Percentiles rank a stretch among this genome's conserved stretches.
phyloP scores from a whole-genome alignment of 2,113 vertebrate genomes.

The Eulemur macaco region DNA sequence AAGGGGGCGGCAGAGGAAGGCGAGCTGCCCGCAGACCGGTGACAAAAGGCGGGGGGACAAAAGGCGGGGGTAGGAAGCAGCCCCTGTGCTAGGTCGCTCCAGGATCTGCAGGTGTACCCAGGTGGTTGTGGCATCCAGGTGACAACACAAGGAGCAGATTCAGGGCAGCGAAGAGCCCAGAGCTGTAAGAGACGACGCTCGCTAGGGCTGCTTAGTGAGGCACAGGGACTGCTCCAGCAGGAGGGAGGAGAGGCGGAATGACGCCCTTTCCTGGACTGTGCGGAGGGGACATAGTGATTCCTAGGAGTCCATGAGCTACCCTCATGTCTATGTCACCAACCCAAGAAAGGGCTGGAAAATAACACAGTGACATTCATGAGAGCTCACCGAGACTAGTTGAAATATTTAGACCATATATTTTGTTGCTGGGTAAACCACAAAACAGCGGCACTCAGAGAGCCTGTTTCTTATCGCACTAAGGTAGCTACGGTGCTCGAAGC shows the following conservation, averaged over 20 bases:
- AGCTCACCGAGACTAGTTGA: neutral
- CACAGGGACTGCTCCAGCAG: neutral
- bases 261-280: neutral
- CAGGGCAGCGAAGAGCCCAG: too few relatives aligned
- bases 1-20: neutral
- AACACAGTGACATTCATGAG: neutral
- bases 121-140: neutral
- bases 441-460: neutral
- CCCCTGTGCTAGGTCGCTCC: rapidly evolving
- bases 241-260: rapidly evolving
- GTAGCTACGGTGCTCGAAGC: neutral
- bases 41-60: too few relatives aligned
- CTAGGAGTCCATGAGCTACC: rapidly evolving
- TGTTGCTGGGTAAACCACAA: neutral
- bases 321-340: neutral
- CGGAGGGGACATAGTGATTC: neutral
- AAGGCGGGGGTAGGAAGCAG: neutral
- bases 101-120: neutral
- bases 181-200: neutral
- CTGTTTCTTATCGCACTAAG: neutral
- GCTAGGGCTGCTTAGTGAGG: neutral
- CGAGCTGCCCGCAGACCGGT: neutral
- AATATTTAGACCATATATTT: neutral
- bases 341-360: neutral
- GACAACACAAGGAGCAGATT: neutral